Evolutionary conservation across 1,140 invertebrate genomes (phyloP).

Genomic region (Vollenhovia emeryi): DNA sequence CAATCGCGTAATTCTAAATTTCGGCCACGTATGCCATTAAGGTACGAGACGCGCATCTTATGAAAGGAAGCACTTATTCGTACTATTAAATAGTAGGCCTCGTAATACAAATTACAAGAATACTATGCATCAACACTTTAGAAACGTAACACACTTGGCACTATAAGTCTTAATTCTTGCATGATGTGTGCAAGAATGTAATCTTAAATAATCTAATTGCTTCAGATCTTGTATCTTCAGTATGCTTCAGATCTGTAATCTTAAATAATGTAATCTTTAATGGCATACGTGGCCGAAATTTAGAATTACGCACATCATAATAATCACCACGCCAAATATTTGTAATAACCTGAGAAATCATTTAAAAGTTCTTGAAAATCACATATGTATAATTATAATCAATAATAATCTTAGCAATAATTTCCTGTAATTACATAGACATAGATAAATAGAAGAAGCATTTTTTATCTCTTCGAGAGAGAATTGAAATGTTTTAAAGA

Average conservation of each 20-base stretch:
- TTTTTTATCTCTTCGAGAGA: neutral
- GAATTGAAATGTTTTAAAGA: conserved; percentile 27
- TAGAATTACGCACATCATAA: conserved; percentile 17
- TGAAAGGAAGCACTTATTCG: neutral
- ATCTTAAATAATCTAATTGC: too few relatives aligned
- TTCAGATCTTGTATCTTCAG: too few relatives aligned
- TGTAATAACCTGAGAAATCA: neutral
- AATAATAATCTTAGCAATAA: too few relatives aligned
- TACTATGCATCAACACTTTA: neutral
- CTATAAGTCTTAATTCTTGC: conserved; percentile 30
- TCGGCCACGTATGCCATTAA: neutral
- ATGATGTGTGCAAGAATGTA: too few relatives aligned
- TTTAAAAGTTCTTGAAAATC: conserved; percentile 5
- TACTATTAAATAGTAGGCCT: conserved; percentile 18
- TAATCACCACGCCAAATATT: too few relatives aligned
- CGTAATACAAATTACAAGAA: conserved; percentile 7
- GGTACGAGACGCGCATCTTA: conserved; percentile 16
- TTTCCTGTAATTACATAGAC: too few relatives aligned
- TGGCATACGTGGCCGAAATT: neutral
- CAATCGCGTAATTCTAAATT: conserved; percentile 29
- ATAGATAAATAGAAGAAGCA: neutral
- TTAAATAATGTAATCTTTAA: too few relatives aligned
- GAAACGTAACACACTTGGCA: conserved; percentile 36
- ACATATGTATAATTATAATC: too few relatives aligned
- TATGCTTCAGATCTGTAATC: too few relatives aligned